These are phyloP conservation scores for Engystomops pustulosus DNA, from an alignment of 2,113 vertebrate genomes.

Conservation along the genomic window DNA sequence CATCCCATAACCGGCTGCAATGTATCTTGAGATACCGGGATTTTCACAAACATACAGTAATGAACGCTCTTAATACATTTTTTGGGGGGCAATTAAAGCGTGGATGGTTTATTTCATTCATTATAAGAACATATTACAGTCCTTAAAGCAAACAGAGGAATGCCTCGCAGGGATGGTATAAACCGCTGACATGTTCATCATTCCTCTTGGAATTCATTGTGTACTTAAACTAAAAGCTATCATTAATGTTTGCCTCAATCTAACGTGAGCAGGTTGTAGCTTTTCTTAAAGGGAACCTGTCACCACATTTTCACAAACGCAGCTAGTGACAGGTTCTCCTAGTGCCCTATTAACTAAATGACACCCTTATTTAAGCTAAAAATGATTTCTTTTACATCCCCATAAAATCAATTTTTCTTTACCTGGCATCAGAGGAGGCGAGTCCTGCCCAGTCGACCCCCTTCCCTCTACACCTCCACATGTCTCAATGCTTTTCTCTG, in stretches of 20 bases:
- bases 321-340: too few relatives aligned
- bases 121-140: slow-evolving; percentile 43
- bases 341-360: too few relatives aligned
- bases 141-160: slow-evolving; percentile 36
- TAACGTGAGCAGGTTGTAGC: neutral
- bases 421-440: too few relatives aligned
- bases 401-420: too few relatives aligned
- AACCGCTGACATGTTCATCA: slow-evolving; percentile 31
- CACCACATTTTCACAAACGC: too few relatives aligned
- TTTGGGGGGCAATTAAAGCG: slow-evolving; percentile 40
- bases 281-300: too few relatives aligned
- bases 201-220: slow-evolving; percentile 32
- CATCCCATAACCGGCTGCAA: slow-evolving; percentile 40
- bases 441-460: too few relatives aligned
- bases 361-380: too few relatives aligned
- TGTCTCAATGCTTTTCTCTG: too few relatives aligned
- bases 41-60: slow-evolving; percentile 11
- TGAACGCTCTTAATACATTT: slow-evolving; percentile 19
- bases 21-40: slow-evolving; percentile 9
- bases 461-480: too few relatives aligned
- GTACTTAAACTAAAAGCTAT: slow-evolving; percentile 15
- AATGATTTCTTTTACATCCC: too few relatives aligned
- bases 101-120: slow-evolving; percentile 44
- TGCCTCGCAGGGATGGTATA: slow-evolving; percentile 40
- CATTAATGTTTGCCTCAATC: slow-evolving; percentile 12